phyloP scores from a whole-genome alignment of 92 coral and sea anemone genomes.

The Parazoanthus atlanticus region DNA sequence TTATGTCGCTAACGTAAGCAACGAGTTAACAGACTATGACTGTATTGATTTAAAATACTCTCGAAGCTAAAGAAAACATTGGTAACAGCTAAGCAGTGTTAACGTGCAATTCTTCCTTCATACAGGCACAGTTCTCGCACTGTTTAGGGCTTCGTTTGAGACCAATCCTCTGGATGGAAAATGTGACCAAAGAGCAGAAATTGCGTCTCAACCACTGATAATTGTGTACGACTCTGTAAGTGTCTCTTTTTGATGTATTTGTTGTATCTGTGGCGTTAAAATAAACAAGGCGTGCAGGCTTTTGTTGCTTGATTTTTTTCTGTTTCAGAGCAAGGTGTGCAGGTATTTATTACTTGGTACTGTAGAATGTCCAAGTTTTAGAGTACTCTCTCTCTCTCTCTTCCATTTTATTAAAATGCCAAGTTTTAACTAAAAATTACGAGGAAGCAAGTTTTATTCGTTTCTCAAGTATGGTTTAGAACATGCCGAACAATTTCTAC shows the following conservation, averaged over 20 bases:
- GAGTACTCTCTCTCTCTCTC: too few species aligned
- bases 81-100: not conserved
- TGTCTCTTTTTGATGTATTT: not conserved
- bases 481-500: not conserved
- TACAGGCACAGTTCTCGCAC: conserved; percentile 58
- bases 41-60: not conserved
- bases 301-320: not conserved
- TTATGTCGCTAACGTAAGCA: too few species aligned
- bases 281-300: not conserved
- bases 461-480: not conserved
- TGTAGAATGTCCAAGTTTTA: not conserved
- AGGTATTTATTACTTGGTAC: not conserved
- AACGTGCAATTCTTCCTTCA: not conserved
- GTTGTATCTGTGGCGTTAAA: not conserved
- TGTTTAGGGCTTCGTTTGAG: conserved; percentile 90
- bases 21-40: too few species aligned
- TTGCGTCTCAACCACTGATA: conserved; percentile 82
- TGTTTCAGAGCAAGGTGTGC: not conserved
- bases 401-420: not conserved
- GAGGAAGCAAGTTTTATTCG: not conserved
- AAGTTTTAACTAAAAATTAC: not conserved
- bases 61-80: too few species aligned
- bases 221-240: conserved; percentile 91
- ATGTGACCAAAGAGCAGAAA: conserved; percentile 92
- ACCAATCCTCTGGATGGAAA: conserved; percentile 96